Evolutionary conservation across 2,888 invertebrate species (phyloP), one percentile per base, ranked within the genome.

Genomic region (Pseudanteris insignis): DNA sequence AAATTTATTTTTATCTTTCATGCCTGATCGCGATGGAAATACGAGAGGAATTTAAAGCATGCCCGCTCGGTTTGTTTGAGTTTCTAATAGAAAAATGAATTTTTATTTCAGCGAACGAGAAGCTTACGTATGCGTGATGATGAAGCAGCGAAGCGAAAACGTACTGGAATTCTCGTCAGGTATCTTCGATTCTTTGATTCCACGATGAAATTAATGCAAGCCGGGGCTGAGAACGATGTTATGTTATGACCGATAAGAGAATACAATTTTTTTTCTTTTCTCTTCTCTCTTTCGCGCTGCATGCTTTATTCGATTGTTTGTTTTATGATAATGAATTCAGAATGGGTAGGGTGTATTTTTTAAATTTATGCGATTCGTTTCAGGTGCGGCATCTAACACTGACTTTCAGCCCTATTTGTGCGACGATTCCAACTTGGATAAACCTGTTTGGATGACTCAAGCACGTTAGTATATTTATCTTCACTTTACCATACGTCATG

Each of bases 361-460:
- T 18, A 32, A 47, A 30, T 37, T 33, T 40, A 53, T n/a, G 28
- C 40, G 51, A 59, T 59, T 51, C 37, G 41, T 59, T 59, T 14
- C 64, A 80, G 82, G 82, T 37, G 69, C 71, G 41, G 68, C 70
- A 4, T 70, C 81, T 25, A 80, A 73, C 55, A 73, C 75, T 9
- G 69, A 75, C 25, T 81, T 78, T 62, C 81, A 81, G 29, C 72
- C 73, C 13, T 74, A 74, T 44, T 70, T 84, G 18, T 85, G 85
- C 67, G 76, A 80, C 29, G 81, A 82, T 66, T 72, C 75, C 5
- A 83, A 85, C 73, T 84, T 86, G 66, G 78, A 82, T 38, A 79
- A 82, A 34, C 81, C 82, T 33, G 78, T 81, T 32, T 87, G 86
- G 86, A 82, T 85, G 68, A 87, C 87, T 1, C 86, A 86, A 84